Evolutionary conservation across 1,140 invertebrate species (phyloP).

Genomic region (Halesus radiatus): DNA sequence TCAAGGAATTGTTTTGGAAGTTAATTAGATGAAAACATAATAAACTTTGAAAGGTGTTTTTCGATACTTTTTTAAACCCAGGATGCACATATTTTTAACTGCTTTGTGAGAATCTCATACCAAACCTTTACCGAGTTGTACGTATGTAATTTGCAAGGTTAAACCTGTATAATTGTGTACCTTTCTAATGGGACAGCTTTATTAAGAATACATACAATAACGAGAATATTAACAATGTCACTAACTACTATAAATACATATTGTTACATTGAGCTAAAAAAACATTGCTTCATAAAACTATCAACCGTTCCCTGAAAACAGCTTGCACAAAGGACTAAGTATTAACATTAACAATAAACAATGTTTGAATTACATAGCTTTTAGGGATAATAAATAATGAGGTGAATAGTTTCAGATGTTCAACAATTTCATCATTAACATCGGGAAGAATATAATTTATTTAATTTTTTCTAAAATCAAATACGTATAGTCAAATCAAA

Average conservation of each 20-base stretch:
- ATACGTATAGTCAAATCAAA: no score
- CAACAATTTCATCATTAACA: no score
- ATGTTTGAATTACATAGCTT: constrained; percentile 8
- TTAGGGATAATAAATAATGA: constrained; percentile 10
- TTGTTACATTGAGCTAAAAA: constrained; percentile 27
- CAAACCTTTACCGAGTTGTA: no score
- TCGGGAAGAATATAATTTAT: no score
- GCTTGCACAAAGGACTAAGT: background rate
- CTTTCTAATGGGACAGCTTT: constrained; percentile 26
- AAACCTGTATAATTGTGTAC: constrained; percentile 20
- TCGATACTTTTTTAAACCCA: no score
- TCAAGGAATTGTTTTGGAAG: no score
- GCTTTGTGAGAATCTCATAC: no score
- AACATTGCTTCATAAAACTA: constrained; percentile 25
- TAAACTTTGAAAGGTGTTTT: no score
- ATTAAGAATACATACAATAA: constrained; percentile 27
- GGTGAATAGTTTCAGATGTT: background rate
- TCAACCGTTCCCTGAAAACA: constrained; percentile 11
- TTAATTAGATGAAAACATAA: no score
- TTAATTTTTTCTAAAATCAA: no score
- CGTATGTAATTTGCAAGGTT: background rate
- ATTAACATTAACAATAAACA: constrained; percentile 10
- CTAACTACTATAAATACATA: constrained; percentile 33
- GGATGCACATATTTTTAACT: no score
- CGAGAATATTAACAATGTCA: constrained; percentile 36